These are phyloP conservation scores for Labroides dimidiatus DNA, from an alignment of 2,797 vertebrate genomes.

Conservation along the genomic window DNA sequence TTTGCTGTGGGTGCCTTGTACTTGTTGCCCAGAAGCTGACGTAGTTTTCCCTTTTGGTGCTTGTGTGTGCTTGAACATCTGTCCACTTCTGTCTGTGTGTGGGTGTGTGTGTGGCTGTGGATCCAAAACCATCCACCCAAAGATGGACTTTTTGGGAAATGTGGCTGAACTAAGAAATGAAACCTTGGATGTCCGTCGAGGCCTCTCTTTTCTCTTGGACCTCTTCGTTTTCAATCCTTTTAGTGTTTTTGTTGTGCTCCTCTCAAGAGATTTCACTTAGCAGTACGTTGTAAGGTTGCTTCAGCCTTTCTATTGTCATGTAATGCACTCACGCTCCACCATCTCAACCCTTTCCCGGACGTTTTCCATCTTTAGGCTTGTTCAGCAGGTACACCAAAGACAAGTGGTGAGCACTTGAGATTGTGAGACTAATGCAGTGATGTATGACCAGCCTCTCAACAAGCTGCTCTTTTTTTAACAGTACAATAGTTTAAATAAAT, in stretches of 20 bases:
- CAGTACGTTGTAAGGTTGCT: constrained; percentile 15
- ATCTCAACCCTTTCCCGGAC: not conserved
- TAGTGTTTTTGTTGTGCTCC: constrained; percentile 2
- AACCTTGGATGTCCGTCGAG: not conserved
- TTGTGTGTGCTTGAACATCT: constrained; percentile 20
- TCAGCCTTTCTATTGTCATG: constrained; percentile 47
- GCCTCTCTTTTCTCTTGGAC: not conserved
- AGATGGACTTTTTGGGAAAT: not conserved
- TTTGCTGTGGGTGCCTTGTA: constrained; percentile 51
- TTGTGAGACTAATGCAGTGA: not conserved
- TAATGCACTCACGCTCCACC: constrained; percentile 17
- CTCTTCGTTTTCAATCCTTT: constrained; percentile 1
- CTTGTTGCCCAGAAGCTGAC: constrained; percentile 63
- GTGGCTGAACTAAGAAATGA: not conserved
- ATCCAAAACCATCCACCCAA: constrained; percentile 26
- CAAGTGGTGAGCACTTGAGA: not conserved
- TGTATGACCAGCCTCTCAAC: not conserved
- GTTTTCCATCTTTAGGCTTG: not conserved
- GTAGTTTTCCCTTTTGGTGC: constrained; percentile 48
- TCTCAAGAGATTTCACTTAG: constrained; percentile 9
- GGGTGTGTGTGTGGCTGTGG: constrained; percentile 24
- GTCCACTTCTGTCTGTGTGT: constrained; percentile 25
- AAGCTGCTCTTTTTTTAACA: not conserved
- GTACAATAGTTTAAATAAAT: not conserved
- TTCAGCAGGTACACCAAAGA: not conserved